phyloP scores from a whole-genome alignment of 1,140 invertebrate genomes.

The Brachionus plicatilis region DNA sequence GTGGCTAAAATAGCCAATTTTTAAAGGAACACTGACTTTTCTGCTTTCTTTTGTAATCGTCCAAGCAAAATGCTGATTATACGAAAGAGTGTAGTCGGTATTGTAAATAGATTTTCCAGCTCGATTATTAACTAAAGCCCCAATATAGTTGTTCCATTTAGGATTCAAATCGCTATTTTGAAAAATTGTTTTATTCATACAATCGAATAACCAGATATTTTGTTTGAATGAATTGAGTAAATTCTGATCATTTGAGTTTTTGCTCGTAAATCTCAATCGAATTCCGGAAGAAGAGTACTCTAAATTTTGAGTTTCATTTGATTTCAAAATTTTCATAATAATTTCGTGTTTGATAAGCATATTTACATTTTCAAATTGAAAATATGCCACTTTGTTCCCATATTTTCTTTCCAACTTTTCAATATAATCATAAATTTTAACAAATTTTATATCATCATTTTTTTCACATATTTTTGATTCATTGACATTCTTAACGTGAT shows the following conservation, averaged over 20 bases:
- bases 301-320: background rate
- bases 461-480: background rate
- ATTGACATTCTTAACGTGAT: background rate
- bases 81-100: background rate
- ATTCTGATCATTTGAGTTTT: background rate
- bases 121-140: background rate
- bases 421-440: background rate
- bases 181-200: background rate
- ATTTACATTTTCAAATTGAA: constrained; percentile 11
- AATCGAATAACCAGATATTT: background rate
- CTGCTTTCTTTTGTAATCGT: background rate
- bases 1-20: background rate
- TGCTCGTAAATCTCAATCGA: background rate
- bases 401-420: background rate
- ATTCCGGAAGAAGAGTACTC: background rate
- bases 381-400: background rate
- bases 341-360: background rate
- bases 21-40: background rate
- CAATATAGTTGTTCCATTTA: background rate
- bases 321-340: background rate
- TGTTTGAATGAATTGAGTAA: background rate
- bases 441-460: background rate
- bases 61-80: constrained; percentile 31
- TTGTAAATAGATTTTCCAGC: constrained; percentile 10
- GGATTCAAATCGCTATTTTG: background rate